Percentiles rank a stretch among this genome's conserved stretches.
Conservation (phyloP, 2,888 invertebrate species). For the Dolichomitus sp. region DNA sequence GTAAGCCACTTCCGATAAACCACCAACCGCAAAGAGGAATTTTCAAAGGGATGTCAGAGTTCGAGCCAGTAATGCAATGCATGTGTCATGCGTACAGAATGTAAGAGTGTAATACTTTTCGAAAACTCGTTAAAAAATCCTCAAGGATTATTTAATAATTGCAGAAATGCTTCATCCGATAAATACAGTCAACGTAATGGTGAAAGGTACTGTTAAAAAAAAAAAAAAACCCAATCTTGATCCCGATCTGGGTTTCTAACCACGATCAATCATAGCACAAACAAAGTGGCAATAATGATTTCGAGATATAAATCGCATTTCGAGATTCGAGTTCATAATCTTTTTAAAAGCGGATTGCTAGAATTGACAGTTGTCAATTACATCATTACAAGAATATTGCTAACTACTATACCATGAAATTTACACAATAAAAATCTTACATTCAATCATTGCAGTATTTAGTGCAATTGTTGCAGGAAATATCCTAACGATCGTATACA, state of each 20-base stretch:
- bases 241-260: neutral
- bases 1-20: conserved; percentile 49
- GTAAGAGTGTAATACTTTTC: conserved; percentile 67
- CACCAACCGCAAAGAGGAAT: conserved; percentile 54
- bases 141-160: conserved; percentile 24
- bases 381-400: too few relatives aligned
- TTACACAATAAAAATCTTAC: neutral
- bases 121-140: neutral
- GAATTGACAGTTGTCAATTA: too few relatives aligned
- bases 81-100: conserved; percentile 72
- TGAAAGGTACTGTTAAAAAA: conserved; percentile 36
- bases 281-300: too few relatives aligned
- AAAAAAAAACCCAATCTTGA: neutral
- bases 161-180: conserved; percentile 48
- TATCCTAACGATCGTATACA: neutral
- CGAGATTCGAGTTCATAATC: neutral
- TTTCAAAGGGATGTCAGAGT: conserved; percentile 43
- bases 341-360: too few relatives aligned
- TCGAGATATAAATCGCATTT: neutral
- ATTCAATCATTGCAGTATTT: neutral
- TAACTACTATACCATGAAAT: too few relatives aligned
- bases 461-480: neutral
- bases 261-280: neutral
- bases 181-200: conserved; percentile 30
- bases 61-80: conserved; percentile 66